Evolutionary conservation across 1,140 invertebrate species (phyloP), one percentile per base, ranked within the genome.

Genomic region (Odontomachus brunneus): DNA sequence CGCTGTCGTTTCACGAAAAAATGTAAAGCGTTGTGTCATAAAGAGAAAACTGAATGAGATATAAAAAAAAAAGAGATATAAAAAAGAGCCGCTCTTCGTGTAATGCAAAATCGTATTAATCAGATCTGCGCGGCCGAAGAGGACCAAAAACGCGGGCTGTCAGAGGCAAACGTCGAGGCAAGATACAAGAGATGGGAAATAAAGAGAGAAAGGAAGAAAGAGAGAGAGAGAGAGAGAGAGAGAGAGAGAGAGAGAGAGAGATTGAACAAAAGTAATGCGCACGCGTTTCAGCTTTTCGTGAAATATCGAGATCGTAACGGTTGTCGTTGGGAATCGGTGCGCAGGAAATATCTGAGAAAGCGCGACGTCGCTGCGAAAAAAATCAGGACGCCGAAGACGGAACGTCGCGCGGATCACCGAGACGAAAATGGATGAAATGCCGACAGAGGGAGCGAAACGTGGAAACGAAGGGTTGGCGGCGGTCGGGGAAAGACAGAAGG

Each of bases 401-500:
- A 57, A 44, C 15, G 19, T 22, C 49, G n/a, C 14, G 17, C 44
- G 83, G 60, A 71, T 63, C 19, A 85, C 19, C 38, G 55, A 22
- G 65, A 86, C 67, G 76, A 82, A 74, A 85, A 86, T 82, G 69
- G 66, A 84, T 69, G 74, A 60, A 82, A 57, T 7, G 57, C 14
- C 29, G 14, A 59, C 24, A 59, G 84, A 85, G 82, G 80, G 81
- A 62, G 81, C 48, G 66, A 63, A 75, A 38, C 26, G 74, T 76
- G 17, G 29, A 67, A 55, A 80, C 51, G 75, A 59, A 80, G 78
- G 82, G 65, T 81, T 26, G 63, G 51, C 55, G 12, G 33, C 22
- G 66, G 22, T n/a, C 12, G 7, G 76, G 66, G 72, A 88, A 81
- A 85, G 84, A 80, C 75, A 86, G 84, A 84, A 78, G 71, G 75